Base-by-base conservation (phyloP, 2,888 invertebrate species). In the Nebria brevicollis region DNA sequence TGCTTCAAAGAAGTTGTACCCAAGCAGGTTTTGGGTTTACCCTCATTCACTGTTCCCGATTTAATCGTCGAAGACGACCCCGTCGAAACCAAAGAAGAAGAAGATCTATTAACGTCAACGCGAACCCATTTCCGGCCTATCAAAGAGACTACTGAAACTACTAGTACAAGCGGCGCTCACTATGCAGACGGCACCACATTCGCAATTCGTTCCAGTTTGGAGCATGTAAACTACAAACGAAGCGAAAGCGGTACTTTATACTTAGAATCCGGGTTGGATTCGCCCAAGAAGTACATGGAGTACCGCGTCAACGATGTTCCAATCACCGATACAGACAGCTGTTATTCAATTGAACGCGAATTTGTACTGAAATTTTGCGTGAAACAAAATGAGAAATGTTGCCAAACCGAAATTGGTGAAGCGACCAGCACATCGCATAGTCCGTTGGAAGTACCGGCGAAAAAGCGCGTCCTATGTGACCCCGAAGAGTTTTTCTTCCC, bases 81-180 rank as follows among this genome's bases (percentile, higher is more conserved):
- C 26, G 13, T 13, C 43, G 34, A 64, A 70, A 74, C 78, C 65
- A 85, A 90, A 84, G 89, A 90, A 85, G 91, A 91, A 84, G 95
- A 95, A 86, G 95, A 96, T 88, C 89, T 95, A 84, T 90, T 95
- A 83, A 94, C 94, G 20, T 94, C 96, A 7, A 91, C 93, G 83
- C 93, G 93, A 83, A 96, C 96, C 82, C 96, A 97, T 89, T 96
- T 97, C 90, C 93, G 94, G 84, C 96, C 96, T 15, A 96, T 96
- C 85, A 92, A 93, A 85, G 92, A 92, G 85, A 91, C 91, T 84
- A 84, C 87, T 74, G 87, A 86, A 86, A 66, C 88, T 88, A 66
- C 87, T 88, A 75, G 88, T 87, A 76, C 80, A 82, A 88, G 89
- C 77, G 91, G 92, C 87, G 89, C 89, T 43, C 87, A 88, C 77